A percentile compares a stretch with the other conserved stretches of the same genome.
phyloP scores from a whole-genome alignment of 2,888 invertebrate species.

The Alviniconcha strummeri region DNA sequence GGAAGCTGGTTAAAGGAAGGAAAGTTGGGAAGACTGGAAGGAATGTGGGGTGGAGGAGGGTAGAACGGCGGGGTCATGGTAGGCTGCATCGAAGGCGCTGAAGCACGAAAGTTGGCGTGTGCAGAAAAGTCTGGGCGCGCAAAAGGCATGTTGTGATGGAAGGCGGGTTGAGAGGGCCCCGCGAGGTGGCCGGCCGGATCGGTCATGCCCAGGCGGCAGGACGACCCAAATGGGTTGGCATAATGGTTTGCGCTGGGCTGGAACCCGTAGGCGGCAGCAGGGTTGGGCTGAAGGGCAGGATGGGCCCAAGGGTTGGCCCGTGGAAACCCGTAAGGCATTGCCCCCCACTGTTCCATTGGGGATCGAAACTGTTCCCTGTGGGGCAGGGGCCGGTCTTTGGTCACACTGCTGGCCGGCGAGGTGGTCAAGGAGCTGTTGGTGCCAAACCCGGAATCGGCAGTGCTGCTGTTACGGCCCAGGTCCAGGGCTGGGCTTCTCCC shows the following conservation, averaged over 20 bases:
- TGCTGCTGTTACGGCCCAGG: conserved; percentile 28
- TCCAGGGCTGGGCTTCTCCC: conserved; percentile 28
- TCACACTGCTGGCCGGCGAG: conserved; percentile 31
- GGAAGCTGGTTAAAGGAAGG: conserved; percentile 42
- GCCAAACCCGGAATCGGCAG: conserved; percentile 32
- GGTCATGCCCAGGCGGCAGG: conserved; percentile 40
- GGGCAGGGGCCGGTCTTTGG: conserved; percentile 28
- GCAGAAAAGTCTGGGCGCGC: conserved; percentile 34
- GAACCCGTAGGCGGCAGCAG: conserved; percentile 39
- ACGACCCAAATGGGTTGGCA: conserved; percentile 34
- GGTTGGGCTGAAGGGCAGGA: conserved; percentile 30
- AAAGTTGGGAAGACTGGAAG: conserved; percentile 48
- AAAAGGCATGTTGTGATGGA: conserved; percentile 42
- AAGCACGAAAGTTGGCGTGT: conserved; percentile 42
- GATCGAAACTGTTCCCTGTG: conserved; percentile 39
- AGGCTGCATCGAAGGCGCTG: conserved; percentile 42
- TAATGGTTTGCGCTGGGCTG: conserved; percentile 34
- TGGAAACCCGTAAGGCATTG: conserved; percentile 41
- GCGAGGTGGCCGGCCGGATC: conserved; percentile 33
- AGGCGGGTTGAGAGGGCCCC: conserved; percentile 33
- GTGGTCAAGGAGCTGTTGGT: conserved; percentile 35
- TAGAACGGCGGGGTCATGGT: conserved; percentile 40
- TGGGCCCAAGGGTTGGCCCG: conserved; percentile 36
- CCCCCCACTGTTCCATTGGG: conserved; percentile 38
- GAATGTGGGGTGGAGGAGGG: conserved; percentile 45